Base-by-base conservation (phyloP, 2,888 invertebrate species). In the Agonopterix arenella region DNA sequence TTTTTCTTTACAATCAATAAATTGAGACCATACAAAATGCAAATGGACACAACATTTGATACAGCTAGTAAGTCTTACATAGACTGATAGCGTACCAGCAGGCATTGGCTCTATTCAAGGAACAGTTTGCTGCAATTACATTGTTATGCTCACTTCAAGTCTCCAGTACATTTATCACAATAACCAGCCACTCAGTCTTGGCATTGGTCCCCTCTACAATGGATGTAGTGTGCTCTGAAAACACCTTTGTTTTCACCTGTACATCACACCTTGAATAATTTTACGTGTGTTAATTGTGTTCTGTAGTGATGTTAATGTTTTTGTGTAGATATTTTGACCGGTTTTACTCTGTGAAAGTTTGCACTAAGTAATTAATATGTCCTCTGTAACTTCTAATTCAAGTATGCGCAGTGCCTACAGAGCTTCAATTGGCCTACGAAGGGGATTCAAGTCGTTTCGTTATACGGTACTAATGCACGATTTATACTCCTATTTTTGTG, bases 61-160 rank as follows among this genome's bases (percentile, higher is more conserved):
- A 43, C 40, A 41, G 45, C 18, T 38, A 45, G 36, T n/a, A 4
- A 48, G 47, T 49, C 43, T 52, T 64, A 58, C 58, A 56, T 44
- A 61, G 60, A 51, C 57, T 60, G 61, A n/a, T 40, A 40, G 49
- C 59, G 62, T 70, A 68, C 68, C 63, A 67, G 70, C 66, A 53
- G 57, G 58, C 66, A 28, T 28, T 71, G 72, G 65, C 77, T 80
- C 85, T 83, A 88, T 88, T 88, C 86, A 88, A 76, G 80, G 80
- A 84, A 84, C 84, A 82, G 73, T 85, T 88, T 76, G 75, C 73
- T 70, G 83, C 88, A 89, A 89, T 89, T 88, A 89, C 68, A 84
- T 85, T 80, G 84, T 89, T 89, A 89, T 84, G 84, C 71, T 83
- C 88, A 80, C 85, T 80, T 80, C 79, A 41, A 47, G 80, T 65